Evolutionary conservation across 2,888 invertebrate genomes (phyloP), one percentile per base, ranked within the genome.

Genomic region (Hemistola chrysoprasaria): DNA sequence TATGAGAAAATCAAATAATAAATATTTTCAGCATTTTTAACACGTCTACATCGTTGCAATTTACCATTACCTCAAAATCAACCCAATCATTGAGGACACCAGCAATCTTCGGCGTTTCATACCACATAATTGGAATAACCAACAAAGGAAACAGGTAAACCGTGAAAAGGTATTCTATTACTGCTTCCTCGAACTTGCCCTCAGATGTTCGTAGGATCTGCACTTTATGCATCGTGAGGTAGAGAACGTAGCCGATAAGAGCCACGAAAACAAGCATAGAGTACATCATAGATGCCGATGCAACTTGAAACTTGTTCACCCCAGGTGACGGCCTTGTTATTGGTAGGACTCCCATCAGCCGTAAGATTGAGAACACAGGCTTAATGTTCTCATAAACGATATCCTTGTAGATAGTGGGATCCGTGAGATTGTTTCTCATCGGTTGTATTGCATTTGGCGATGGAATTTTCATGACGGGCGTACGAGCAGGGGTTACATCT

Each of bases 141-240:
- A 92, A 72, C 59, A 93, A 86, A 0, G 94, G 94, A 43, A 94
- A 83, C 44, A 94, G 81, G 64, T 94, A 94, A 0, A 94, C 92
- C n/a, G 93, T 90, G 56, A 94, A 94, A 0, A 94, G 78, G 62
- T 94, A 94, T 41, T 93, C 93, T 57, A 94, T 94, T 0, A 94
- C 94, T 0, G 93, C 93, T 71, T 94, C 94, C 56, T 94, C 94
- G 47, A 94, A 94, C 50, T 92, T 91, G 0, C 93, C 93, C 63
- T 92, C 93, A 1, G 92, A 78, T 0, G 91, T 90, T 28, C 88
- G 79, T 8, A 92, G 78, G 45, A 93, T 90, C 56, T 91, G 90
- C 0, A 93, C 91, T 48, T 92, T 91, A 57, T 92, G 84, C 49
- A 91, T 87, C 29, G 92, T 90, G 1, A 93, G 86, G 58, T 92